Evolutionary conservation across 2,113 vertebrate genomes (phyloP).

Genomic region (Hemibagrus wyckioides): DNA sequence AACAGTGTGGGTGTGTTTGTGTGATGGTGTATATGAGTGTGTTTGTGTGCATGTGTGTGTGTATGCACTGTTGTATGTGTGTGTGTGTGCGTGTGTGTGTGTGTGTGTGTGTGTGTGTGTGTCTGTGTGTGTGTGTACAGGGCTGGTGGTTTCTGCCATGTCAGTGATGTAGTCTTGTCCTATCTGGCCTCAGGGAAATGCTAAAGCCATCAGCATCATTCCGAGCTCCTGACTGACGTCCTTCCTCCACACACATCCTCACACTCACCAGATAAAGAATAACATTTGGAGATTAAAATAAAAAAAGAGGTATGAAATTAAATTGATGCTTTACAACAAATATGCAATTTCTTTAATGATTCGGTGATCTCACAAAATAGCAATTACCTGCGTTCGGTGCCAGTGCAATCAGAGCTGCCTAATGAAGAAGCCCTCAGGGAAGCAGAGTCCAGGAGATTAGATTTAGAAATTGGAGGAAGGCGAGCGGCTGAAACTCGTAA

Average conservation of each 20-base stretch:
- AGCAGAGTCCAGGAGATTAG: constrained; percentile 31
- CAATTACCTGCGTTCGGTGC: constrained; percentile 33
- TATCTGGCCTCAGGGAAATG: neutral
- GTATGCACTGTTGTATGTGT: no score
- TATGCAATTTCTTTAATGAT: constrained; percentile 9
- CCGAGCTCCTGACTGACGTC: neutral
- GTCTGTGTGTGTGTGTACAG: neutral
- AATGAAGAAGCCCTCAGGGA: constrained; percentile 21
- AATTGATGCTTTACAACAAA: neutral
- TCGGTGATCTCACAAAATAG: neutral
- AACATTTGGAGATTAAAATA: neutral
- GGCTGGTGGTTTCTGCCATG: neutral
- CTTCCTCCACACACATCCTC: neutral
- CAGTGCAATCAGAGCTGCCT: constrained; percentile 16
- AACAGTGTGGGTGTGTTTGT: no score
- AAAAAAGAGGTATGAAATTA: neutral
- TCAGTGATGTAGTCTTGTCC: neutral
- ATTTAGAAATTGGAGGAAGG: constrained; percentile 23
- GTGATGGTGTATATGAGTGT: no score
- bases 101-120: no score
- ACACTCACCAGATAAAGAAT: neutral
- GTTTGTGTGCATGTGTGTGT: no score
- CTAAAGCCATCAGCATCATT: neutral
- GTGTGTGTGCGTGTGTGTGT: no score
- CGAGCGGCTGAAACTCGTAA: neutral